Base-by-base conservation (phyloP, 2,888 invertebrate genomes). In the Carterocephalus palaemon region DNA sequence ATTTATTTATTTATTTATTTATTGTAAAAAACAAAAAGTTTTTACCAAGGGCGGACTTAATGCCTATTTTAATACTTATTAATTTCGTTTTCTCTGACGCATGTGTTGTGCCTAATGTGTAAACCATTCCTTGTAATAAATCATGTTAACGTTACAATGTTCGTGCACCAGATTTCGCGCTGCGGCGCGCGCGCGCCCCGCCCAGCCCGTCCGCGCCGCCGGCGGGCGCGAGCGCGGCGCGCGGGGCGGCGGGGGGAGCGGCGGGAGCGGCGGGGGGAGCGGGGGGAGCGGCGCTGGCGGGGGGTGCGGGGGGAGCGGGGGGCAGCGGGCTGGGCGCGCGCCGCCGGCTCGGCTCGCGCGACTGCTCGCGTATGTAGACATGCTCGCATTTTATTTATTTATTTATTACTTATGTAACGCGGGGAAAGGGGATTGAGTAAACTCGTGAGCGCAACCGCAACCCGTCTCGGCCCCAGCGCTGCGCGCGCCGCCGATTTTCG, bases 131-230 rank as follows among this genome's bases (percentile, higher is more conserved):
- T n/a, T n/a, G n/a, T n/a, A n/a, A n/a, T n/a, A n/a, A n/a, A n/a
- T n/a, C n/a, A n/a, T n/a, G n/a, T n/a, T n/a, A n/a, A n/a, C n/a
- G n/a, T n/a, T n/a, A n/a, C n/a, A n/a, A n/a, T n/a, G 23, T 8
- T 5, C n/a, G 5, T 41, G 1, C 7, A 6, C 0, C 38, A 59
- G 59, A 59, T 7, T 56, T 57, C 37, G 49, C 51, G 3, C 48
- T 40, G 9, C 41, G 46, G 39, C 53, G 58, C 39, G 57, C 47
- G 46, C 54, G 53, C 45, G 56, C 51, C 29, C 54, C 60, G 48
- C 57, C 53, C 20, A 50, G 50, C 43, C 53, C 48, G 32, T 48
- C 51, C 4, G 42, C 48, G n/a, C 28, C 38, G 20, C 9, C 7
- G 41, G 39, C 33, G 17, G 34, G 16, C 29, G 32, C 15, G n/a